Base-by-base conservation (phyloP, 2,888 invertebrate genomes). In the Dryobotodes eremita region DNA sequence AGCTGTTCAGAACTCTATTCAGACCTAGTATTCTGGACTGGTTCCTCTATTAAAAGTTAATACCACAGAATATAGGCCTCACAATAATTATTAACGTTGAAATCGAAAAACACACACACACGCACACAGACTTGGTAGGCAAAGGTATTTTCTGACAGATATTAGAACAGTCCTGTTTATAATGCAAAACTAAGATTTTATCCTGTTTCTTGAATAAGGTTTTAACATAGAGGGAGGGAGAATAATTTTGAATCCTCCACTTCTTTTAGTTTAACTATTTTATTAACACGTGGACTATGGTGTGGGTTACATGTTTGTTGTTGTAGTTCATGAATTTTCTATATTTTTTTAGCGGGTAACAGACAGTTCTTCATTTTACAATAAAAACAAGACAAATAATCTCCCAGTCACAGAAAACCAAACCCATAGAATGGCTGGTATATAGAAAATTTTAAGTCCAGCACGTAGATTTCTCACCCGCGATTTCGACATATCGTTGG, bases 341-440 rank as follows among this genome's bases (percentile, higher is more conserved):
- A 5, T 50, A 17, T 61, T 26, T 61, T 1, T 11, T 62, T 20
- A 36, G 31, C 20, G 20, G 17, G 26, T 61, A 4, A 20, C 10
- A 11, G 2, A 20, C 31, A 2, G 6, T 11, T 62, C 2, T 6
- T 11, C 5, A 0, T 2, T n/a, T 0, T 3, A 11, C 6, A 23
- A 23, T 55, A 0, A 7, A 23, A 64, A 64, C 23, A 64, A 36
- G 13, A 20, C 0, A 57, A n/a, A 57, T n/a, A 11, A 15, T 5
- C n/a, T 26, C 13, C 0, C 3, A 7, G 13, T 23, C 7, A 7
- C 36, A 36, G 3, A 64, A 64, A 36, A 36, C 8, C 23, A 64
- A 57, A 57, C 13, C 55, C 23, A 4, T 31, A 62, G 31, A n/a
- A n/a, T n/a, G 11, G 31, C 20, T 36, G 3, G 11, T 2, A 64